A percentile compares a stretch with the other conserved stretches of the same genome.
These are phyloP conservation scores for Platalea minor DNA, from an alignment of 2,797 vertebrate genomes.

Conservation along the genomic window DNA sequence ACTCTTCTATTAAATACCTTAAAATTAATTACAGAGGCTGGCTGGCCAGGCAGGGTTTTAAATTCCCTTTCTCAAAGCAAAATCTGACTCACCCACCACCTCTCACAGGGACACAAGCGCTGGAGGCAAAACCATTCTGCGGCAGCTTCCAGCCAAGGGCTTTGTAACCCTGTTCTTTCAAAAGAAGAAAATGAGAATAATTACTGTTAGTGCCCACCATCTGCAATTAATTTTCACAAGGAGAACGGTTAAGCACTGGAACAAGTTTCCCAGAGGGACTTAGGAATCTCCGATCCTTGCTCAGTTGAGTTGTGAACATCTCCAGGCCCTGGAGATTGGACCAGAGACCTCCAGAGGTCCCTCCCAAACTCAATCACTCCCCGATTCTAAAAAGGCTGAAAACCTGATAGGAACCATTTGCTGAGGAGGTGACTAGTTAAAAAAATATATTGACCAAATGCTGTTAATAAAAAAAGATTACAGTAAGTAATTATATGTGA, in stretches of 20 bases:
- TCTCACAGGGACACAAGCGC: accelerated
- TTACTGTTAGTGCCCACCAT: background rate
- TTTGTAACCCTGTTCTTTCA: background rate
- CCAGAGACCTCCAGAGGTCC: background rate
- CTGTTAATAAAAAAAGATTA: background rate
- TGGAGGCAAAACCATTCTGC: background rate
- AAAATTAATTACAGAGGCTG: constrained; percentile 39
- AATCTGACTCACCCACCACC: background rate
- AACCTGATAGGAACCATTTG: background rate
- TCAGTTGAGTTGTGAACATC: background rate
- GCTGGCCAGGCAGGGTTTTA: background rate
- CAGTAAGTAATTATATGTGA: background rate
- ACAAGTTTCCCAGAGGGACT: background rate
- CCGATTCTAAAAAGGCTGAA: background rate
- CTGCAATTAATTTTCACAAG: background rate
- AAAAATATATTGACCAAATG: background rate
- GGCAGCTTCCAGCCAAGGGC: background rate
- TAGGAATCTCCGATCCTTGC: background rate
- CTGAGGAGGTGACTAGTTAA: background rate
- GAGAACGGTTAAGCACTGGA: background rate
- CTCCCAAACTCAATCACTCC: background rate
- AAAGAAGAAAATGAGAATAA: background rate
- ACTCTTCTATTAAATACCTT: constrained; percentile 37
- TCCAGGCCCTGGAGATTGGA: background rate
- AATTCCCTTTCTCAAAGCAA: constrained; percentile 1